A percentile compares a stretch with the other conserved stretches of the same genome.
These are phyloP conservation scores for Brachyhypopomus occidentalis DNA, from an alignment of 2,113 vertebrate genomes.

Conservation along the genomic window DNA sequence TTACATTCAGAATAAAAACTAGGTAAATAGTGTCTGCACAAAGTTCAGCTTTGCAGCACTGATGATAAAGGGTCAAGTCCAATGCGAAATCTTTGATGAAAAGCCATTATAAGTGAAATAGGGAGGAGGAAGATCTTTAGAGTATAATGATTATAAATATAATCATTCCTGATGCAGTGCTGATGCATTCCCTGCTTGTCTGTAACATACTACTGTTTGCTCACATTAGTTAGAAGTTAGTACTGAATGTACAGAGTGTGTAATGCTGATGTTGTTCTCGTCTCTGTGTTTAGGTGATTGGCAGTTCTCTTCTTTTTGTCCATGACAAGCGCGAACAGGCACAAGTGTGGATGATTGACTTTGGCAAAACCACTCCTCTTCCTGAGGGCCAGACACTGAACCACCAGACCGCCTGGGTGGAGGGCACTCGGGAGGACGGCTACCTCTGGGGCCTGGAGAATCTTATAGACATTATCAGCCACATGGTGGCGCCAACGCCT, in stretches of 20 bases:
- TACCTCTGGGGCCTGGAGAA: constrained; percentile 94
- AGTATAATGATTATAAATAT: background rate
- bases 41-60: background rate
- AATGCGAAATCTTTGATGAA: too few relatives aligned
- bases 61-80: too few relatives aligned
- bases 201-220: background rate
- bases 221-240: background rate
- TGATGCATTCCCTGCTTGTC: background rate
- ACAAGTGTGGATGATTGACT: constrained; percentile 99
- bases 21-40: background rate
- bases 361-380: constrained; percentile 94
- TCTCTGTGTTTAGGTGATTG: constrained; percentile 83
- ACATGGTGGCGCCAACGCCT: constrained; percentile 72
- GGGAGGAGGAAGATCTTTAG: background rate
- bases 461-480: constrained; percentile 87
- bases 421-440: constrained; percentile 96
- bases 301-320: constrained; percentile 97
- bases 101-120: too few relatives aligned
- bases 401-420: constrained; percentile 85
- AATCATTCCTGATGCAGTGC: background rate
- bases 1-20: too few relatives aligned
- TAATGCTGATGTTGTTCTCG: background rate
- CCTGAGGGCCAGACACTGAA: constrained; percentile 86
- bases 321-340: constrained; percentile 91
- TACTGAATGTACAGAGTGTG: background rate